Base-by-base conservation (phyloP, 2,888 invertebrate species). In the Heliconius charithonia region DNA sequence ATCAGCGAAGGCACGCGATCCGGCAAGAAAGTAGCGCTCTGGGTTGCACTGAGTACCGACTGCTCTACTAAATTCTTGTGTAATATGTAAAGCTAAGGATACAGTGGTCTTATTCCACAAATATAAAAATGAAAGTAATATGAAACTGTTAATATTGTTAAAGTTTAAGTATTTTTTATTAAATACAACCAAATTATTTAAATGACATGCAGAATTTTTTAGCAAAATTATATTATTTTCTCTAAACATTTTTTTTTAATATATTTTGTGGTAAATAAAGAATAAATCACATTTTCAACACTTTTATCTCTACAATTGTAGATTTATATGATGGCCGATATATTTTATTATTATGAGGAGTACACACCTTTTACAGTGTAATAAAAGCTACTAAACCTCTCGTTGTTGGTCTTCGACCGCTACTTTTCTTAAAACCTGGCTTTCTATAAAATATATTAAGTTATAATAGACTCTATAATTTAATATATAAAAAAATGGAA, bases 31-130 rank as follows among this genome's bases (percentile, higher is more conserved):
- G 93, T 93, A 91, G 91, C 89, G 85, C 89, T 91, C 87, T 90
- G 89, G 88, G 90, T 90, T 91, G 89, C 89, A 91, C 90, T 86
- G 88, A 87, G 87, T 93, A 72, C 74, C 74, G 74, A 74, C 63
- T 74, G 93, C 90, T 93, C 93, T 88, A 93, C 89, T 94, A 91
- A 93, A 90, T 90, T 91, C 84, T 94, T 93, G 85, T 88, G 87
- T 89, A 93, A 94, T 78, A 22, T 45, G 63, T 82, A 79, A 87
- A 82, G 85, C 66, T 82, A 75, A 79, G 41, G 83, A 78, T 82
- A 90, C 87, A 91, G 86, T 79, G 29, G 27, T 71, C 45, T 69
- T 45, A 41, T 19, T n/a, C 16, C 0, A 25, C 7, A 37, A 29
- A 59, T 2, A n/a, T 59, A n/a, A 59, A 59, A 59, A 3, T 59